Base-by-base conservation (phyloP, 2,797 vertebrate genomes). In the Enteromius anoplus region DNA sequence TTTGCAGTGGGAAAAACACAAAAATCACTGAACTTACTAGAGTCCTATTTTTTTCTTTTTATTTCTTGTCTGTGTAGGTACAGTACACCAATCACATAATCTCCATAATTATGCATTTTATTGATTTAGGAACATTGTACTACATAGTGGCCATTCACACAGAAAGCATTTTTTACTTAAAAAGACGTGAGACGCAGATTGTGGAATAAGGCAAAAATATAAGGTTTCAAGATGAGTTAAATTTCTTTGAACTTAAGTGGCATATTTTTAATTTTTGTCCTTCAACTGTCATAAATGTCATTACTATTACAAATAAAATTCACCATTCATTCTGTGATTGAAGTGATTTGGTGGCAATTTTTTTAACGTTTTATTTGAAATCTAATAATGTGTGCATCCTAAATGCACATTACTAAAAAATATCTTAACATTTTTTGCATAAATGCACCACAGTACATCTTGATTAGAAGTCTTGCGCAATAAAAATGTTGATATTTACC, bases 21-120 rank as follows among this genome's bases (percentile, higher is more conserved):
- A 91, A 91, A 93, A 93, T 93, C 91, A 91, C 89, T 68, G 87
- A 89, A 88, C 88, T 76, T 69, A 60, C 90, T 91, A 91, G 19
- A 40, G 53, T 92, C 88, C 90, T 75, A 1, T 92, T 92, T 89
- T 81, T 87, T 87, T 78, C 81, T 82, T 71, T 45, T 9, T 78
- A 81, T 82, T 71, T 51, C 3, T 40, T 29, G 32, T 4, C 53
- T 47, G 55, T 81, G 87, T 78, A 87, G 90, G 34, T 34, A 34
- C 34, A 6, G 82, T 86, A 88, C 70, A 75, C 84, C 82, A 88
- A 88, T 64, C 78, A 71, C 26, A 9, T 21, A 65, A 78, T 65
- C 10, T 49, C 42, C 21, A 53, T 11, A 66, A 23, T 71, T 29
- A 51, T 72, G 8, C 5, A 29, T 49, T 72, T 72, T 0, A 51